Base-by-base conservation (phyloP, 2,113 vertebrate genomes). In the Jacana jacana region DNA sequence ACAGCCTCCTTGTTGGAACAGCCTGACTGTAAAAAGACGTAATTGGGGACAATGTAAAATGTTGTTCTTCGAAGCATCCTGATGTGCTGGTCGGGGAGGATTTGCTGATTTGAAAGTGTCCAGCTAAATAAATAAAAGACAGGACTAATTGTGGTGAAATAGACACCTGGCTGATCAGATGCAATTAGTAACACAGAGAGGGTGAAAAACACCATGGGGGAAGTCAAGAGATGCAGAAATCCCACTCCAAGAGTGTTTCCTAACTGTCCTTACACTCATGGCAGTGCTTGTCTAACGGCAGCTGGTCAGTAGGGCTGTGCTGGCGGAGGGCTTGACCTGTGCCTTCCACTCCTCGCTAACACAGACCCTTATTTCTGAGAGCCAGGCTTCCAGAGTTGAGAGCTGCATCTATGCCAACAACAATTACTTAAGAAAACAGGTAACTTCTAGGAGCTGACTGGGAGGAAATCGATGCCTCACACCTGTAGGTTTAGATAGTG, bases 361-460 rank as follows among this genome's bases (percentile, higher is more conserved):
- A 81, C 61, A 88, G 77, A 49, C 39, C 5, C 17, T 30, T 64
- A 54, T 51, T 94, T 76, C 71, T 46, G 76, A 91, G 44, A 55
- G 64, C 48, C 87, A 86, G 57, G 27, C 44, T 81, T 76, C 23
- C 78, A 78, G 68, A 83, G 49, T 90, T 33, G 33, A 77, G 39
- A 72, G 72, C 15, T 49, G 14, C 69, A 71, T 58, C 88, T 80
- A 69, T 71, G 87, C 70, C 89, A 96, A 82, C 52, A 81, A 79
- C 81, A 93, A 96, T 87, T 89, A 88, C 86, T 64, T 77, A 68
- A 7, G 52, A 82, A 90, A 96, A 70, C 65, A 91, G 92, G 25
- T 76, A 85, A 71, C 77, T 96, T 95, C 54, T 68, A 82, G 81
- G 76, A 88, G 78, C 31, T 91, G 69, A 66, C 68, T 90, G 1